Evolutionary conservation across 2,888 invertebrate species (phyloP).

Genomic region (Odontomyia ornata): DNA sequence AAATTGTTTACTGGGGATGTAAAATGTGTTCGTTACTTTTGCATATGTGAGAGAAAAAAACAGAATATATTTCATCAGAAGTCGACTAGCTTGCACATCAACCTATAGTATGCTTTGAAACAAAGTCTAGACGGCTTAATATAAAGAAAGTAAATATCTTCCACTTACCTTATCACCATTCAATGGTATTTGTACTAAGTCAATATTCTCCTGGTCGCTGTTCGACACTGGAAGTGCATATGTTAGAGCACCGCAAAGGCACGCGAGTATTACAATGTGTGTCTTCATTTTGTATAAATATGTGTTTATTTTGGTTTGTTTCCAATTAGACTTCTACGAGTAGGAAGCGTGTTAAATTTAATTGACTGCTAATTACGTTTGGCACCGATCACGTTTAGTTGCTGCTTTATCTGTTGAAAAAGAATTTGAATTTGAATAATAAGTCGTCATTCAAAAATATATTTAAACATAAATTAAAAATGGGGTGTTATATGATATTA

Average conservation of each 20-base stretch:
- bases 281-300: conserved; percentile 56
- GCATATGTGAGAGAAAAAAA: no score
- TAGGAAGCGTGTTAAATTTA: not conserved
- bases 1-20: no score
- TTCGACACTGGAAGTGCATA: conserved; percentile 60
- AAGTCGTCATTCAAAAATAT: no score
- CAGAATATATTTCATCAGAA: no score
- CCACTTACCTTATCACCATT: conserved; percentile 62
- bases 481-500: no score
- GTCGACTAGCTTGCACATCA: no score
- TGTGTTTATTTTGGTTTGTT: conserved; percentile 49
- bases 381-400: not conserved
- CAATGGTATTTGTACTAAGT: conserved; percentile 63
- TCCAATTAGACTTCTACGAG: not conserved
- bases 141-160: no score
- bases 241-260: conserved; percentile 57
- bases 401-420: not conserved
- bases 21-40: no score
- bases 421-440: no score
- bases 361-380: not conserved
- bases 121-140: no score
- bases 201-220: conserved; percentile 57
- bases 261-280: conserved; percentile 55
- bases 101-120: no score
- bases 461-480: no score